These are phyloP conservation scores for Heteromormyrus szaboi DNA, from an alignment of 2,797 vertebrate genomes.

Conservation along the genomic window DNA sequence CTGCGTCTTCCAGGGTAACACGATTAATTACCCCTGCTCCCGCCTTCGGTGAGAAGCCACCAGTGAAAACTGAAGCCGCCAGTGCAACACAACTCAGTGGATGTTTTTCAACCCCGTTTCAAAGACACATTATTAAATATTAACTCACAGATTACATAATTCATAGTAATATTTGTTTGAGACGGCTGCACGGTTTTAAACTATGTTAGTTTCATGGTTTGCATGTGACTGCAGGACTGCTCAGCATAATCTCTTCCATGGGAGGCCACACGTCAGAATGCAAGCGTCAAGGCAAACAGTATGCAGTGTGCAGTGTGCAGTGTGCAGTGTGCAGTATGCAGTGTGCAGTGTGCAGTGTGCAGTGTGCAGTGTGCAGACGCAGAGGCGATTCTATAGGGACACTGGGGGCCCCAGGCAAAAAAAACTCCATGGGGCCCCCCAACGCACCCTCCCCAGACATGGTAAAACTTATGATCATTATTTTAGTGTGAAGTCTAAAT, in stretches of 20 bases:
- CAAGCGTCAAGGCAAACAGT: background rate
- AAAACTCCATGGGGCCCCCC: no score
- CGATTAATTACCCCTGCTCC: conserved; percentile 34
- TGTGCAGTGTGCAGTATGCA: background rate
- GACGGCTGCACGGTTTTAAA: background rate
- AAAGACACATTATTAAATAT: conserved; percentile 2
- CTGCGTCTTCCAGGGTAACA: conserved; percentile 9
- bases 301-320: background rate
- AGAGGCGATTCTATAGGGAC: background rate
- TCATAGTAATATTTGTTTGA: background rate
- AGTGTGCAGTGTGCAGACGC: background rate
- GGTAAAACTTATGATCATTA: background rate
- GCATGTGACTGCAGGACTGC: background rate
- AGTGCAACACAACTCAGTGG: conserved; percentile 12
- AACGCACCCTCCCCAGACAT: background rate
- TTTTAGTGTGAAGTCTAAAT: background rate
- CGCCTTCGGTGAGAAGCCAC: conserved; percentile 25
- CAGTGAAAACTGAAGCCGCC: conserved; percentile 22
- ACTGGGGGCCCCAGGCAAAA: background rate
- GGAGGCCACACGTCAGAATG: background rate
- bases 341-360: background rate
- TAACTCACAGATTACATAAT: background rate
- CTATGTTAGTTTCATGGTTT: background rate
- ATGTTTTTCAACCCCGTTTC: background rate
- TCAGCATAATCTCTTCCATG: background rate